phyloP scores from a whole-genome alignment of 2,113 vertebrate species.

The Rhinoderma darwinii region DNA sequence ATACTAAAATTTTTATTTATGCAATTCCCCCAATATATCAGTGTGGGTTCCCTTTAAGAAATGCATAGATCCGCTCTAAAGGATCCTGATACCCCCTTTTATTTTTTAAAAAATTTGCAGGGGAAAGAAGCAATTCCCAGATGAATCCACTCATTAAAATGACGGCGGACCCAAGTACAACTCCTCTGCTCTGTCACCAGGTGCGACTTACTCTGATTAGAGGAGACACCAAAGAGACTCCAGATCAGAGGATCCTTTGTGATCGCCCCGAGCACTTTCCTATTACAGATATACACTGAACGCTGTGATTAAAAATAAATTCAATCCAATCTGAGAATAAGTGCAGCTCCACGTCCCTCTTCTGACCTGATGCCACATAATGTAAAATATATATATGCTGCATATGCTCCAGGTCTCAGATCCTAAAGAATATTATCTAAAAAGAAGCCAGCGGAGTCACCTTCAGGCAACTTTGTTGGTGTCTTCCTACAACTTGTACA shows the following conservation, averaged over 20 bases:
- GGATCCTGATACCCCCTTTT: background rate
- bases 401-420: no score
- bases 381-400: background rate
- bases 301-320: conserved; percentile 18
- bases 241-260: conserved; percentile 35
- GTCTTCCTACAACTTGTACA: no score
- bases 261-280: conserved; percentile 32
- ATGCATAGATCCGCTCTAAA: background rate
- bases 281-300: conserved; percentile 7
- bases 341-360: background rate
- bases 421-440: background rate
- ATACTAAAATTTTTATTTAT: background rate
- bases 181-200: conserved; percentile 3
- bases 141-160: conserved; percentile 8
- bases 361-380: background rate
- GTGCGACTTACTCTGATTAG: conserved; percentile 36
- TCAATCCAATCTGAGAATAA: background rate
- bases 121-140: background rate
- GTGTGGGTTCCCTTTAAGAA: background rate
- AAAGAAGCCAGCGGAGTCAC: background rate
- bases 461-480: background rate
- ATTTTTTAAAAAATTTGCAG: no score
- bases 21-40: background rate
- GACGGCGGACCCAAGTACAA: background rate
- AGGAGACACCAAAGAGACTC: conserved; percentile 35